Conservation (phyloP, 2,888 invertebrate genomes). For the Bunonema sp. region DNA sequence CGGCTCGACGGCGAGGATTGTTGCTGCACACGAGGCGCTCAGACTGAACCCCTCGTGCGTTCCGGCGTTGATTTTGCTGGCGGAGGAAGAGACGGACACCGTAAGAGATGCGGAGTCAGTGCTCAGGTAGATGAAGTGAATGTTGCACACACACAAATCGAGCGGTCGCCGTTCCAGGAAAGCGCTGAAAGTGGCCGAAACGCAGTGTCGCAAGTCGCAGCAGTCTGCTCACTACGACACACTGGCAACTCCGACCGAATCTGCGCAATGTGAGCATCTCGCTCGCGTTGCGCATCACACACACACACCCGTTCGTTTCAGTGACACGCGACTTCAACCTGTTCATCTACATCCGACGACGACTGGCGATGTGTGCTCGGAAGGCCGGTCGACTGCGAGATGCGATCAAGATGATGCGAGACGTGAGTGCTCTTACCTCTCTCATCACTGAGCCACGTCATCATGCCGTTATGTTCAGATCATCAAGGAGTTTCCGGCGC, state of each 20-base stretch:
- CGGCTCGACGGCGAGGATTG: constrained; percentile 72
- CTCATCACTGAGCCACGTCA: neutral
- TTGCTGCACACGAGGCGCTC: constrained; percentile 73
- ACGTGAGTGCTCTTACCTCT: constrained; percentile 50
- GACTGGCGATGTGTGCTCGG: constrained; percentile 90
- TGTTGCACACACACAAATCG: neutral
- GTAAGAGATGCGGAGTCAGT: constrained; percentile 57
- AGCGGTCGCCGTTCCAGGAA: constrained; percentile 50
- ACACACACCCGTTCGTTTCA: neutral
- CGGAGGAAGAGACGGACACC: constrained; percentile 87
- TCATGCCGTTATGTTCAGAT: constrained; percentile 51
- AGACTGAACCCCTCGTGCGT: constrained; percentile 58
- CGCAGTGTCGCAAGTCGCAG: constrained; percentile 58
- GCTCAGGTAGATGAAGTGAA: constrained; percentile 14
- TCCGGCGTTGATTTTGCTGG: constrained; percentile 78
- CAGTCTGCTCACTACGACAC: neutral
- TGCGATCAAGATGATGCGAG: constrained; percentile 86
- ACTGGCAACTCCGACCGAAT: too few relatives aligned
- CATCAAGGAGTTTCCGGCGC: constrained; percentile 85
- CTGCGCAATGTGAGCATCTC: too few relatives aligned
- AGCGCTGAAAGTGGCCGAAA: constrained; percentile 69
- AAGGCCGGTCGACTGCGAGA: constrained; percentile 82
- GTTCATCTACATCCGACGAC: constrained; percentile 75
- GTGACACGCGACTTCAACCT: constrained; percentile 75
- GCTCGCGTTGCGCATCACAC: constrained; percentile 1